Conservation (phyloP, 2,113 vertebrate genomes). For the Psittacara wagleri region DNA sequence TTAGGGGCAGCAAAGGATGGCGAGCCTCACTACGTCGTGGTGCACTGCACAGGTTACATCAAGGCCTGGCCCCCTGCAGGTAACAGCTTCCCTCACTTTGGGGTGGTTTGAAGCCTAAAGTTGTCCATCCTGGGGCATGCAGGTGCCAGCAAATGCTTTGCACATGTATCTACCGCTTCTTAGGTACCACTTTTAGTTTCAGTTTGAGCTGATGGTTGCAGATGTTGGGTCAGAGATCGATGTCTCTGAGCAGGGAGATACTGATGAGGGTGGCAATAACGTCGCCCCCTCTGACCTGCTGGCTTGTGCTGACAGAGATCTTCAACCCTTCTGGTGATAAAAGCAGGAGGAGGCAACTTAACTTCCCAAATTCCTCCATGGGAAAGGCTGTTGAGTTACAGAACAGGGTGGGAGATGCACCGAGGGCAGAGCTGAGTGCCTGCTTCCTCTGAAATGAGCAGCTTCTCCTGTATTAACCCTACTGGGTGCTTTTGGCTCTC, state of each 20-base stretch:
- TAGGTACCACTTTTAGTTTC: accelerated
- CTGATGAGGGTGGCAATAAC: neutral
- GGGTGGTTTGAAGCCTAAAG: neutral
- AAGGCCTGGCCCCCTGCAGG: slow-evolving; percentile 98
- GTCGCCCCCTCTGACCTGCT: accelerated
- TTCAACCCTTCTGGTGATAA: neutral
- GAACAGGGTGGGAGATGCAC: too few species aligned
- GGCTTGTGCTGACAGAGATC: neutral
- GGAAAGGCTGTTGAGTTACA: neutral
- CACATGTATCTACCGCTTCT: accelerated
- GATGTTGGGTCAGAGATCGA: neutral
- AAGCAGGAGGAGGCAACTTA: neutral
- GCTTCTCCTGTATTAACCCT: neutral
- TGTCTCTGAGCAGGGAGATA: neutral
- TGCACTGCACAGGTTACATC: slow-evolving; percentile 97
- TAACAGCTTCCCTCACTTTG: neutral
- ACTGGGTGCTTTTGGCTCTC: neutral
- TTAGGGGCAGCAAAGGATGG: slow-evolving; percentile 90
- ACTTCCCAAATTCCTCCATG: accelerated
- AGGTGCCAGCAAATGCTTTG: neutral
- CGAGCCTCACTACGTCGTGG: slow-evolving; percentile 91
- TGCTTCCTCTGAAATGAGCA: neutral
- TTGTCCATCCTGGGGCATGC: neutral
- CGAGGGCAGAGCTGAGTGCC: neutral
- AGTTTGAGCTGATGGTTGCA: neutral